Evolutionary conservation across 2,888 invertebrate species (phyloP).

Genomic region (Galerucella calmariensis): DNA sequence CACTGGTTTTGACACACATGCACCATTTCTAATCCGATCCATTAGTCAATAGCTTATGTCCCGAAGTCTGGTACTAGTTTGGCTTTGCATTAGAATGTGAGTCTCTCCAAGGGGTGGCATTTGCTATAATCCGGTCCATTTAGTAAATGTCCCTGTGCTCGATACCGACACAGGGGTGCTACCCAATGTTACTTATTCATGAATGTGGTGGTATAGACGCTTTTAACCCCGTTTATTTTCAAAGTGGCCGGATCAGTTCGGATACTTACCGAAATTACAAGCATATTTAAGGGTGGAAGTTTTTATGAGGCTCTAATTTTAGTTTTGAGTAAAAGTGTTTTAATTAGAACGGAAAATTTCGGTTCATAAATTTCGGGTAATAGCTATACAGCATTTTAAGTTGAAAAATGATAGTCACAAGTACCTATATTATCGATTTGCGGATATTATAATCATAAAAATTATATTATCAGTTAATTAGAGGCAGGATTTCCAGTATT

Average conservation of each 20-base stretch:
- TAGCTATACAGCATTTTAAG: too few relatives aligned
- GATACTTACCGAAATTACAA: constrained; percentile 56
- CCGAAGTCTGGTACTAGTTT: constrained; percentile 37
- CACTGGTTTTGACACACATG: constrained; percentile 19
- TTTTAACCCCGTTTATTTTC: constrained; percentile 63
- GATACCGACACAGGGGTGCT: constrained; percentile 35
- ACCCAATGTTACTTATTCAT: constrained; percentile 63
- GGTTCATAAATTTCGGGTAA: not conserved
- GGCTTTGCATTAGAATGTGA: constrained; percentile 22
- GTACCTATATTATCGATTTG: too few relatives aligned
- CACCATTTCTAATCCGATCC: constrained; percentile 42
- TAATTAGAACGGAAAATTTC: not conserved
- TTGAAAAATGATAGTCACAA: too few relatives aligned
- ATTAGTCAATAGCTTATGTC: constrained; percentile 47
- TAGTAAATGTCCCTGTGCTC: constrained; percentile 58
- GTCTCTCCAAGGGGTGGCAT: constrained; percentile 54
- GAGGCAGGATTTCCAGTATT: too few relatives aligned
- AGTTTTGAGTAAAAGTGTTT: constrained; percentile 16
- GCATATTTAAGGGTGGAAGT: constrained; percentile 48
- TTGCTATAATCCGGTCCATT: constrained; percentile 63
- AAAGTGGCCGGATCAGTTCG: constrained; percentile 57
- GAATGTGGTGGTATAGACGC: constrained; percentile 60
- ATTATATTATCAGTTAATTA: too few relatives aligned
- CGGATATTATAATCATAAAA: too few relatives aligned
- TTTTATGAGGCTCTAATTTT: constrained; percentile 43